These are phyloP conservation scores for Athene cunicularia DNA, from an alignment of 2,113 vertebrate genomes.

Conservation along the genomic window DNA sequence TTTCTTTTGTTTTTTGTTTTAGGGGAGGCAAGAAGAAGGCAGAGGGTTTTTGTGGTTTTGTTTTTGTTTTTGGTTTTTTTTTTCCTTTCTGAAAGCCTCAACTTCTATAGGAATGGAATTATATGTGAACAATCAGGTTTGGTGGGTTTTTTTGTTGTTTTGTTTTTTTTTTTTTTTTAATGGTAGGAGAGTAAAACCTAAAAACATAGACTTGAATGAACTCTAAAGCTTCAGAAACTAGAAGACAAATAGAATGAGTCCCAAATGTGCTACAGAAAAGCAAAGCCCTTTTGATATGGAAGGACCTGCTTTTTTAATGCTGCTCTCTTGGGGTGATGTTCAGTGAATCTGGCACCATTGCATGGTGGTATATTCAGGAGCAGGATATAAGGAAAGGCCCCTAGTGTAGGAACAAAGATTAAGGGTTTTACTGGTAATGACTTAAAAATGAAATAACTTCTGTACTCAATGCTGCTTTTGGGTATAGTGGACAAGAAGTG, in stretches of 20 bases:
- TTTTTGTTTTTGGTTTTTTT: background rate
- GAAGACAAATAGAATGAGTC: background rate
- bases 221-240: background rate
- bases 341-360: background rate
- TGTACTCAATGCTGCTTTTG: background rate
- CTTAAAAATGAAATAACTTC: conserved; percentile 5
- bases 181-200: background rate
- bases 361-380: background rate
- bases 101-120: background rate
- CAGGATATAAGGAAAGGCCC: background rate
- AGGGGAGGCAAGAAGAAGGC: no score
- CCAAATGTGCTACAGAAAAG: background rate
- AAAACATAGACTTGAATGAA: background rate
- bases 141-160: no score
- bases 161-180: background rate
- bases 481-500: background rate
- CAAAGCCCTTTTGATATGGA: background rate
- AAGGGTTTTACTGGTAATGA: background rate
- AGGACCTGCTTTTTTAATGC: background rate
- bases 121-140: background rate
- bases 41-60: background rate
- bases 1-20: background rate
- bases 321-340: background rate
- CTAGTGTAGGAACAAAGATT: background rate
- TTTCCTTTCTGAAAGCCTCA: background rate